Evolutionary conservation across 2,888 invertebrate species (phyloP).

Genomic region (Rosalia funebris): DNA sequence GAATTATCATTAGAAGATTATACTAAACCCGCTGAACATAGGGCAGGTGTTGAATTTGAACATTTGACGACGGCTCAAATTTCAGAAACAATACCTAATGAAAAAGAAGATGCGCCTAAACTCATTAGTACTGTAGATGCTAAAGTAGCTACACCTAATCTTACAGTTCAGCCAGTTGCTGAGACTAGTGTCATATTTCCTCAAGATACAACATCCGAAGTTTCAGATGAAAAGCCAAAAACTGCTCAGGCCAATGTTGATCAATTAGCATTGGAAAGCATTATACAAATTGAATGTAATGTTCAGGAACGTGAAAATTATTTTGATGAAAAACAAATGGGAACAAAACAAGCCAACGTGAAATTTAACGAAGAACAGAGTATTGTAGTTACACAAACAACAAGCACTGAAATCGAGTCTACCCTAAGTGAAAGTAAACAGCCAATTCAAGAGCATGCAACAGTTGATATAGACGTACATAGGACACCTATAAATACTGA

Average conservation of each 20-base stretch:
- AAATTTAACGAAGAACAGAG: slow-evolving; percentile 62
- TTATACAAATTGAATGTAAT: slow-evolving; percentile 62
- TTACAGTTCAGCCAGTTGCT: slow-evolving; percentile 62
- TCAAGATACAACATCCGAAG: slow-evolving; percentile 54
- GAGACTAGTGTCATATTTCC: slow-evolving; percentile 61
- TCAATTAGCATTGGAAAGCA: slow-evolving; percentile 63
- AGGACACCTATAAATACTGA: slow-evolving; percentile 66
- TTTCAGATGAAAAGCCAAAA: slow-evolving; percentile 53
- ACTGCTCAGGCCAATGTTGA: slow-evolving; percentile 63
- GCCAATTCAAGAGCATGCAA: slow-evolving; percentile 59
- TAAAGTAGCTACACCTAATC: slow-evolving; percentile 60
- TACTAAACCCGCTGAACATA: slow-evolving; percentile 63
- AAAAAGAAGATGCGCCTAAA: slow-evolving; percentile 63
- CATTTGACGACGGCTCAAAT: slow-evolving; percentile 64
- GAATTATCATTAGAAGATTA: slow-evolving; percentile 67
- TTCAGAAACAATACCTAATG: slow-evolving; percentile 64
- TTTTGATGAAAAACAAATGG: slow-evolving; percentile 60
- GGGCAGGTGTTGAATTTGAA: slow-evolving; percentile 62
- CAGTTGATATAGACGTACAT: slow-evolving; percentile 59
- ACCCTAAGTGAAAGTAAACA: slow-evolving; percentile 55
- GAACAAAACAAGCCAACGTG: slow-evolving; percentile 61
- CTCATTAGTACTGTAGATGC: background rate
- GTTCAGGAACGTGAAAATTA: slow-evolving; percentile 61
- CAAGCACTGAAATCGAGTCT: slow-evolving; percentile 65
- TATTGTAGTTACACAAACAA: slow-evolving; percentile 65